Conservation (phyloP, 1,140 invertebrate species). For the Zaprionus ornatus region DNA sequence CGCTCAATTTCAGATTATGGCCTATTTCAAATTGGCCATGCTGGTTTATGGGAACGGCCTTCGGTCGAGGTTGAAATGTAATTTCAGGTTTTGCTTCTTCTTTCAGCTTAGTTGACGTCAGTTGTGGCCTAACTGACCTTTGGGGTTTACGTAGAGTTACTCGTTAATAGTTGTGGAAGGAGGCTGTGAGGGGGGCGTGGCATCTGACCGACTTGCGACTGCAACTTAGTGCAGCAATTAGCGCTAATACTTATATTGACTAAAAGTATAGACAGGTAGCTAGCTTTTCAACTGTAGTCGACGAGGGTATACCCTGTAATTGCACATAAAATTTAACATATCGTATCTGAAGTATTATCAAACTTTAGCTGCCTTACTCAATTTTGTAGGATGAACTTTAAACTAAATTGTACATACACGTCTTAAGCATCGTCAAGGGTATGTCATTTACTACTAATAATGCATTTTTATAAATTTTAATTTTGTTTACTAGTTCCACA, state of each 20-base stretch:
- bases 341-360: not conserved
- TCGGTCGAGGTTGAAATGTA: slow-evolving; percentile 25
- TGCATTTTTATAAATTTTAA: not conserved
- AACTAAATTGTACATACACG: not conserved
- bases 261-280: slow-evolving; percentile 5
- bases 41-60: slow-evolving; percentile 43
- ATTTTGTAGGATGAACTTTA: not conserved
- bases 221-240: slow-evolving; percentile 32
- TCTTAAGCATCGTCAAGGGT: not conserved
- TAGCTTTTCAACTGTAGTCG: not conserved
- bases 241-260: slow-evolving; percentile 23
- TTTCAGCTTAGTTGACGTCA: slow-evolving; percentile 11
- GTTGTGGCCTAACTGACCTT: slow-evolving; percentile 8
- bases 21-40: slow-evolving; percentile 48
- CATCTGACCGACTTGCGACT: slow-evolving; percentile 21
- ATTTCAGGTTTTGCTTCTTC: slow-evolving; percentile 2
- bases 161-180: not conserved
- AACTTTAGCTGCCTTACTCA: not conserved
- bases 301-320: not conserved
- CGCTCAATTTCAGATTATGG: slow-evolving; percentile 55
- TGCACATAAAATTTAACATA: not conserved
- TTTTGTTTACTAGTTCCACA: not conserved
- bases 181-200: slow-evolving; percentile 20
- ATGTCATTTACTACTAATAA: not conserved
- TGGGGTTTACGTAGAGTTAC: not conserved